phyloP scores from a whole-genome alignment of 2,113 vertebrate genomes.

The Picathartes gymnocephalus region DNA sequence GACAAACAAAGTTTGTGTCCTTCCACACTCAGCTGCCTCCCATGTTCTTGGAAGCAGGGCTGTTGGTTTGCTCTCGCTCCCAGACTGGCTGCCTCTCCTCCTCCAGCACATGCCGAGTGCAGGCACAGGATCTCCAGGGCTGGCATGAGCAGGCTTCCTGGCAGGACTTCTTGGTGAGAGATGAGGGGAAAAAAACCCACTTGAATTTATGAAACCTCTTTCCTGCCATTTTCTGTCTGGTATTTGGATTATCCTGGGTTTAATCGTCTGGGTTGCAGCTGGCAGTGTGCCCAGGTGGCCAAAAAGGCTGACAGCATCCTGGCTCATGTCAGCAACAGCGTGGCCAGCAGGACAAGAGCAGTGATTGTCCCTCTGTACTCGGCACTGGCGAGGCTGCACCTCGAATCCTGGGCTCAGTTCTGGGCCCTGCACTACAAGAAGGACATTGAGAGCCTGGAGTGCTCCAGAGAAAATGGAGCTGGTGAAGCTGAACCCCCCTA shows the following conservation, averaged over 20 bases:
- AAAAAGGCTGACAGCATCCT: not conserved
- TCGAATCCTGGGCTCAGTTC: fast-evolving
- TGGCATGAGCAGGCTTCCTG: not conserved
- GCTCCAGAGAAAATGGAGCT: not conserved
- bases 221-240: not conserved
- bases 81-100: not conserved
- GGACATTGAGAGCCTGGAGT: not conserved
- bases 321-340: not conserved
- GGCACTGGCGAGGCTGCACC: not conserved
- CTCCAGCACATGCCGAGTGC: fast-evolving
- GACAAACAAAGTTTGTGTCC: not conserved
- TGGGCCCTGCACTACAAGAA: not conserved
- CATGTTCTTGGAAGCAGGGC: not conserved
- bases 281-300: not conserved
- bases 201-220: not conserved
- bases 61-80: not conserved
- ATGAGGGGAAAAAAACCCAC: not conserved
- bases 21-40: not conserved
- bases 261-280: not conserved
- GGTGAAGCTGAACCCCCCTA: too few relatives aligned
- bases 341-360: not conserved
- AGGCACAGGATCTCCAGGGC: not conserved
- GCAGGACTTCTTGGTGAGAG: not conserved
- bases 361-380: not conserved
- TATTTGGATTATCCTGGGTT: not conserved